phyloP scores from a whole-genome alignment of 1,140 invertebrate species.

The Lepidurus packardi region DNA sequence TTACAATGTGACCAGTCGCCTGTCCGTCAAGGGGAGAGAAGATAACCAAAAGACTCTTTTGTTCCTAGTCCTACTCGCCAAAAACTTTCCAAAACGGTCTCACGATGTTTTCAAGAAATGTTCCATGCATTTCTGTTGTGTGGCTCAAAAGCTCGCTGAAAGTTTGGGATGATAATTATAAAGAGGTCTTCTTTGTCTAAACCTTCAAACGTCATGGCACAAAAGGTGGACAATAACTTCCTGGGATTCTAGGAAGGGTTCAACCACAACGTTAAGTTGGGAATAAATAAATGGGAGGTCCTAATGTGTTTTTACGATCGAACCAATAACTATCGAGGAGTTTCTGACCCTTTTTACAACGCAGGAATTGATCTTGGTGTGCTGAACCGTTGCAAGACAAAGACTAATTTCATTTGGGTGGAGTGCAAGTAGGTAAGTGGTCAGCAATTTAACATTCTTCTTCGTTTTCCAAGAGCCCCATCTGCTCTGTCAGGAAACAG shows the following conservation, averaged over 20 bases:
- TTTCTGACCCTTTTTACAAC: not conserved
- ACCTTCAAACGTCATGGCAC: not conserved
- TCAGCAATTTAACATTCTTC: slow-evolving; percentile 9
- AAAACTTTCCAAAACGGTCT: too few relatives aligned
- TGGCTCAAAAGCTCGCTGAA: too few relatives aligned
- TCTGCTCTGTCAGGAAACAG: not conserved
- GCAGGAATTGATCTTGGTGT: not conserved
- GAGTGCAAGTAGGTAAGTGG: slow-evolving; percentile 10
- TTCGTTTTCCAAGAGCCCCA: not conserved
- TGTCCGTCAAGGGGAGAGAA: too few relatives aligned
- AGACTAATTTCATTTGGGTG: slow-evolving; percentile 18
- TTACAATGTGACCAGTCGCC: too few relatives aligned
- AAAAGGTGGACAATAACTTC: not conserved
- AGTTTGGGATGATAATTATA: not conserved
- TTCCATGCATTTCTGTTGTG: too few relatives aligned
- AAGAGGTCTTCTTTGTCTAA: not conserved
- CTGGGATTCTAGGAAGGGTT: not conserved
- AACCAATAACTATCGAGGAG: not conserved
- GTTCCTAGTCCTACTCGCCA: too few relatives aligned
- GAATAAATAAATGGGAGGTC: not conserved
- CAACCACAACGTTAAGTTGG: not conserved
- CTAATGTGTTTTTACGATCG: not conserved
- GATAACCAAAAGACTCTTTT: too few relatives aligned
- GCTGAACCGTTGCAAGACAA: not conserved
- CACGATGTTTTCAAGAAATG: too few relatives aligned